phyloP scores from a whole-genome alignment of 1,140 invertebrate genomes.

The Hetaerina americana region DNA sequence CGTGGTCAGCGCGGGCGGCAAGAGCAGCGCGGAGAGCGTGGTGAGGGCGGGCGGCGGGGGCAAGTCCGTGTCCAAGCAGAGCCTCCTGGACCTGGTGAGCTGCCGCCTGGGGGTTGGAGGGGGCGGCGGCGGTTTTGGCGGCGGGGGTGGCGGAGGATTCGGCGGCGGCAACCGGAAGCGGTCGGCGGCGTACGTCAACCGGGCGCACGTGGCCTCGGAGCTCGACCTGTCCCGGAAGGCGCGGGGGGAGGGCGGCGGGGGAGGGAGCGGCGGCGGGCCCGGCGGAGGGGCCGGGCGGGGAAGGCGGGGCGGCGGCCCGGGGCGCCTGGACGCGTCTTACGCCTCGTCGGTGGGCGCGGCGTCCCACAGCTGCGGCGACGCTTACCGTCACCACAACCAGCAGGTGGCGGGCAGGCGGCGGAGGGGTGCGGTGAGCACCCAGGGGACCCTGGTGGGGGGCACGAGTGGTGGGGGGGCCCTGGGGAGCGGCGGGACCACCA shows the following conservation, averaged over 20 bases:
- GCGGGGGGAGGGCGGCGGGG: constrained; percentile 13
- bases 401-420: constrained; percentile 20
- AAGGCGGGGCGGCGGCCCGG: constrained; percentile 37
- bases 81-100: constrained; percentile 50
- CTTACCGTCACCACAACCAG: constrained; percentile 38
- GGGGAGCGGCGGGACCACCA: constrained; percentile 32
- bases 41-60: constrained; percentile 27
- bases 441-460: constrained; percentile 15
- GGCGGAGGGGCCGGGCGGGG: constrained; percentile 27
- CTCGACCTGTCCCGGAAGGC: constrained; percentile 55
- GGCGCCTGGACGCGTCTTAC: constrained; percentile 25
- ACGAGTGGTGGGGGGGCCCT: constrained; percentile 45
- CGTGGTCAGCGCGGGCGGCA: constrained; percentile 2
- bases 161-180: background rate
- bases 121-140: background rate
- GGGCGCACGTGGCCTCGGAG: constrained; percentile 45
- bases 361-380: constrained; percentile 39
- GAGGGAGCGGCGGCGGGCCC: constrained; percentile 37
- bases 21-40: constrained; percentile 17
- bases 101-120: constrained; percentile 44
- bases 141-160: constrained; percentile 2
- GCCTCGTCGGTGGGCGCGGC: constrained; percentile 23
- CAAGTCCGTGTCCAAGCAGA: constrained; percentile 41
- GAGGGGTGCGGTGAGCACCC: background rate
- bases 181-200: constrained; percentile 53